Conservation (phyloP, 2,888 invertebrate species). For the Netelia fuscicornis region DNA sequence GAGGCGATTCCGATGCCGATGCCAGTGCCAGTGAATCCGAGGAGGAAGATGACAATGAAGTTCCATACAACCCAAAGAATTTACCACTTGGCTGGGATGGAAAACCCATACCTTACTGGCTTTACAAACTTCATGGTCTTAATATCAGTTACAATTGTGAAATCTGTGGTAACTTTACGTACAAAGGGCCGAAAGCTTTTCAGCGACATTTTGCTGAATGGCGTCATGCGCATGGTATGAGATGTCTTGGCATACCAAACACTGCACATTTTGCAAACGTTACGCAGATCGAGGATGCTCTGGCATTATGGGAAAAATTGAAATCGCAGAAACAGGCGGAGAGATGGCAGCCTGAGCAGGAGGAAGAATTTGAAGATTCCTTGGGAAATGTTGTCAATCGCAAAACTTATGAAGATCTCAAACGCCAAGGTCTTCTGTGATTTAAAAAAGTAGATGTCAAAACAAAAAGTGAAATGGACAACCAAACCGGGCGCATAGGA, state of each 20-base stretch:
- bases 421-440: conserved; percentile 98
- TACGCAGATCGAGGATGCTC: conserved; percentile 98
- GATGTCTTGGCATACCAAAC: conserved; percentile 99
- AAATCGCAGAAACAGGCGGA: conserved; percentile 98
- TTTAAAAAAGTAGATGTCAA: background rate
- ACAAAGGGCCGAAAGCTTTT: conserved; percentile 99
- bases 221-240: conserved; percentile 97
- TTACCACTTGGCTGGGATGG: conserved; percentile 99
- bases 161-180: conserved; percentile 99
- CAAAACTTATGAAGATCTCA: conserved; percentile 99
- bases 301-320: conserved; percentile 98
- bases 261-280: conserved; percentile 99
- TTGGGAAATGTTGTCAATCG: conserved; percentile 99
- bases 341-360: conserved; percentile 97
- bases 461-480: background rate
- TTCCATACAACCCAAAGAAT: conserved; percentile 99
- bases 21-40: conserved; percentile 93
- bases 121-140: conserved; percentile 99
- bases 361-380: conserved; percentile 99
- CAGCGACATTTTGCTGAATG: conserved; percentile 99
- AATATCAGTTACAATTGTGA: conserved; percentile 99
- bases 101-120: conserved; percentile 98
- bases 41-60: conserved; percentile 96
- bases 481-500: background rate
- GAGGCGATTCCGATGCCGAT: conserved; percentile 96